Percentiles rank a stretch among this genome's conserved stretches.
phyloP scores from a whole-genome alignment of 1,140 invertebrate genomes.

The Drosophila teissieri region DNA sequence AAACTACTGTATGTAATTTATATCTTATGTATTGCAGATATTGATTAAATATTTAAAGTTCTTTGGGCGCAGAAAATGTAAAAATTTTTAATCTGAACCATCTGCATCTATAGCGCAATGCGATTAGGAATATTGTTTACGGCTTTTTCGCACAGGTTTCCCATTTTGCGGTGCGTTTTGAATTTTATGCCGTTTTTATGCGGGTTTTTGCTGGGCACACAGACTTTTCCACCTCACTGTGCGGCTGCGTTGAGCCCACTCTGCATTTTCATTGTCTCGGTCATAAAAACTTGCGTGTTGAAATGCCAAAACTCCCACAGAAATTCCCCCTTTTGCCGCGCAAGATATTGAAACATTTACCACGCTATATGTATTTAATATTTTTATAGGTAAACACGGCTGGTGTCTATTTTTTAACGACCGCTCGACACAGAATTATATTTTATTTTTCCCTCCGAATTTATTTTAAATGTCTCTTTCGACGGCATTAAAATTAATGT shows the following conservation, averaged over 20 bases:
- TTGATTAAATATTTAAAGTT: no score
- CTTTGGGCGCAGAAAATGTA: no score
- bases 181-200: constrained; percentile 38
- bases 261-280: constrained; percentile 33
- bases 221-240: constrained; percentile 42
- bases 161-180: constrained; percentile 23
- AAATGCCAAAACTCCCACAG: constrained; percentile 28
- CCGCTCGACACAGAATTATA: constrained; percentile 35
- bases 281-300: constrained; percentile 40
- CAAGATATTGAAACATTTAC: constrained; percentile 23
- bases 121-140: constrained; percentile 37
- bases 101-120: constrained; percentile 25
- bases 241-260: constrained; percentile 25
- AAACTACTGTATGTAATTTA: no score
- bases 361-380: constrained; percentile 4
- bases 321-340: constrained; percentile 6
- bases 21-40: no score
- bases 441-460: constrained; percentile 38
- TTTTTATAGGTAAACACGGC: constrained; percentile 49
- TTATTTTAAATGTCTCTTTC: constrained; percentile 49
- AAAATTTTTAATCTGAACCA: constrained; percentile 2
- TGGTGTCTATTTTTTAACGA: constrained; percentile 54
- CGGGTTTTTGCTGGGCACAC: constrained; percentile 4
- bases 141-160: constrained; percentile 24
- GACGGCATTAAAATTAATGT: constrained; percentile 51